These are phyloP conservation scores for Agrotis clavis DNA, from an alignment of 2,888 invertebrate species.

Conservation along the genomic window DNA sequence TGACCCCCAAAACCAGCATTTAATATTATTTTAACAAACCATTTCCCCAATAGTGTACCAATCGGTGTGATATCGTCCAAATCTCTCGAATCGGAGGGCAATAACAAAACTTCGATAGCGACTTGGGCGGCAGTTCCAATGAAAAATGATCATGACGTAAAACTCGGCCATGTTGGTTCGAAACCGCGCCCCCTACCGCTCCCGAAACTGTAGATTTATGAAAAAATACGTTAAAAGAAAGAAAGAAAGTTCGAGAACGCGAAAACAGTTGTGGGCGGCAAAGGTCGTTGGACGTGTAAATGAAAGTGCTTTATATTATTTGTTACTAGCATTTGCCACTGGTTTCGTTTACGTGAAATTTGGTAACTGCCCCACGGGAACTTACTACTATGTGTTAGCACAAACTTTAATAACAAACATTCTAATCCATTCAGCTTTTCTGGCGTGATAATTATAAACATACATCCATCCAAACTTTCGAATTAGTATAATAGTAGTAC, in stretches of 20 bases:
- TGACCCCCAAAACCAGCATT: not conserved
- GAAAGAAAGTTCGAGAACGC: conserved; percentile 3
- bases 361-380: too few species aligned
- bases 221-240: conserved; percentile 39
- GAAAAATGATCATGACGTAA: conserved; percentile 65
- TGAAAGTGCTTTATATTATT: conserved; percentile 3
- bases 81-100: conserved; percentile 33
- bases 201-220: conserved; percentile 47
- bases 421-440: too few species aligned
- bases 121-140: conserved; percentile 54
- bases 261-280: conserved; percentile 5
- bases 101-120: conserved; percentile 54
- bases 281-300: conserved; percentile 13
- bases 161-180: conserved; percentile 44
- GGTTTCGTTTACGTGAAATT: too few species aligned
- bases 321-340: not conserved
- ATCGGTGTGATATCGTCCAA: conserved; percentile 34
- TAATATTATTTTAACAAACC: conserved; percentile 46
- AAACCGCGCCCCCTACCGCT: conserved; percentile 50
- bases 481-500: too few species aligned
- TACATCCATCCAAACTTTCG: too few species aligned
- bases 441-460: too few species aligned
- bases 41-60: conserved; percentile 18
- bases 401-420: too few species aligned
- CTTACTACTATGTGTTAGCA: too few species aligned